Percentiles rank a stretch among this genome's conserved stretches.
Conservation (phyloP, 37 sponge, comb jelly and placozoan species). For the Beroe forskalii region DNA sequence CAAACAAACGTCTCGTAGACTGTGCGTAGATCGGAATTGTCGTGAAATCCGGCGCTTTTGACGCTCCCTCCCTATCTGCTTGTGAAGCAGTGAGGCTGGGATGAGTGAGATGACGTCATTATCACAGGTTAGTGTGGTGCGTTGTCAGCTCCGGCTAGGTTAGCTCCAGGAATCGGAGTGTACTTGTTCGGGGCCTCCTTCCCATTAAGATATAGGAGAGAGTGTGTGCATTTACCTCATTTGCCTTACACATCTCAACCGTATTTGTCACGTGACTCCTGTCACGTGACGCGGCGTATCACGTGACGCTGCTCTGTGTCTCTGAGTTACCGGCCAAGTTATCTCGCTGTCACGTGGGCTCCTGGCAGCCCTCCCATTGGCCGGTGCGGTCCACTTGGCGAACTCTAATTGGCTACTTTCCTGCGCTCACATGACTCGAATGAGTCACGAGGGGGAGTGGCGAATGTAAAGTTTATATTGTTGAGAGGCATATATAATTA, state of each 20-base stretch:
- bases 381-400: background rate
- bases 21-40: too few species aligned
- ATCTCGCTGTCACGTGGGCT: background rate
- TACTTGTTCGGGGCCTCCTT: too few species aligned
- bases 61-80: too few species aligned
- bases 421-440: background rate
- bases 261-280: constrained; percentile 19
- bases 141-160: too few species aligned
- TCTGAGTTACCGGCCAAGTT: constrained; percentile 6
- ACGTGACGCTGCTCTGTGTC: constrained; percentile 32
- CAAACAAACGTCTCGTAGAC: too few species aligned
- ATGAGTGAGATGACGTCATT: too few species aligned
- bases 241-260: constrained; percentile 52
- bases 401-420: background rate
- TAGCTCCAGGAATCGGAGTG: too few species aligned
- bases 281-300: constrained; percentile 5
- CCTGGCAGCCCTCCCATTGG: background rate
- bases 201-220: too few species aligned
- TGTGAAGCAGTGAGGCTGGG: too few species aligned
- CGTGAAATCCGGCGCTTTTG: too few species aligned
- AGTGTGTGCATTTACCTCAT: constrained; percentile 30
- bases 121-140: too few species aligned
- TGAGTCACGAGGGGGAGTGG: background rate
- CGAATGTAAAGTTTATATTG: constrained; percentile 65
- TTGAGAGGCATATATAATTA: constrained; percentile 47